Conservation (phyloP, 2,113 vertebrate genomes). For the Fukomys damarensis region DNA sequence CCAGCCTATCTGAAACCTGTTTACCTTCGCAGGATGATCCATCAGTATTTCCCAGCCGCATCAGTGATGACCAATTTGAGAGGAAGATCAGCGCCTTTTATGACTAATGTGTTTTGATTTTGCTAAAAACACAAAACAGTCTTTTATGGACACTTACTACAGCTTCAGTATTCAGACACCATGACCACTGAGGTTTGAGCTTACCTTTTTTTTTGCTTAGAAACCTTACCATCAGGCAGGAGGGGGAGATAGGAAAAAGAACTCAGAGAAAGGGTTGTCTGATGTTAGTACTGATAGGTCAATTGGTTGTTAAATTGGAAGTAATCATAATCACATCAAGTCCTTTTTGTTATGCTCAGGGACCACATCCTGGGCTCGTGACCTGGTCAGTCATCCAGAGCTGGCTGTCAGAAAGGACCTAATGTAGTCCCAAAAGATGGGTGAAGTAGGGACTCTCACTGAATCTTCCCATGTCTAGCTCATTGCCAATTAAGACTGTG, state of each 20-base stretch:
- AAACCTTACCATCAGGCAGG: not conserved
- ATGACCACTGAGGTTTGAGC: not conserved
- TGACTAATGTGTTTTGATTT: constrained; percentile 56
- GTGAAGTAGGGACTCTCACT: not conserved
- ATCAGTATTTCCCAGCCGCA: not conserved
- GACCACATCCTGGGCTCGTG: not conserved
- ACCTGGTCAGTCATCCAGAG: too few relatives aligned
- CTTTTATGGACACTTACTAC: not conserved
- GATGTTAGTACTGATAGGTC: too few relatives aligned
- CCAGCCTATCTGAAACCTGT: constrained; percentile 42
- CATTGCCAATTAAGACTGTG: not conserved
- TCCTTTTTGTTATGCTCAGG: not conserved
- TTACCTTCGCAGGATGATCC: constrained; percentile 22
- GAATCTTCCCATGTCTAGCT: not conserved
- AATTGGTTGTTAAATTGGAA: not conserved
- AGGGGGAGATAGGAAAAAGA: not conserved
- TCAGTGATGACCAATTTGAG: not conserved
- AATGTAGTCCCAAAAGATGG: not conserved
- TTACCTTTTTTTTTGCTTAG: not conserved
- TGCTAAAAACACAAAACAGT: constrained; percentile 5
- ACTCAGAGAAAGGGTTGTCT: not conserved
- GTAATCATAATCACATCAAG: not conserved
- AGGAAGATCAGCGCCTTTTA: constrained; percentile 47
- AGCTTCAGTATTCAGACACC: not conserved
- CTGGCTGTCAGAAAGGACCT: not conserved